phyloP scores from a whole-genome alignment of 2,888 invertebrate genomes.

The Drosophila niveifrons region DNA sequence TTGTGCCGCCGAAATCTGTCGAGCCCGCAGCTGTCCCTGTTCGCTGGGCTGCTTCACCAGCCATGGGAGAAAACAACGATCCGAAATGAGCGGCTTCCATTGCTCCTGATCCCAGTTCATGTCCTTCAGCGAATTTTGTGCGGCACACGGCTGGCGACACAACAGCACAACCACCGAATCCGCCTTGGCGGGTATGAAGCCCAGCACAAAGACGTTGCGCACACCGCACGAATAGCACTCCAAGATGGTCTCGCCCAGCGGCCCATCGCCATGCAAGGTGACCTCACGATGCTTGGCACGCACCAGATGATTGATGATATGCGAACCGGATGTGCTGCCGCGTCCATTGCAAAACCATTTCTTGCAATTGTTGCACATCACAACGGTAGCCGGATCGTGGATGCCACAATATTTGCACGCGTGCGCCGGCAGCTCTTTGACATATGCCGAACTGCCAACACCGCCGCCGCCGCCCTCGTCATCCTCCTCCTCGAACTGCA shows the following conservation, averaged over 20 bases:
- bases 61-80: constrained; percentile 98
- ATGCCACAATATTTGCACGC: constrained; percentile 99
- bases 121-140: constrained; percentile 98
- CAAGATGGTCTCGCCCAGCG: constrained; percentile 97
- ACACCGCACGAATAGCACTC: constrained; percentile 99
- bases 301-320: constrained; percentile 99
- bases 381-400: constrained; percentile 90
- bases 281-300: constrained; percentile 99
- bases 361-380: constrained; percentile 99
- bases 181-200: constrained; percentile 99
- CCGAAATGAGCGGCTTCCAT: constrained; percentile 99
- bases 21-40: constrained; percentile 96
- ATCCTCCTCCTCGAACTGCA: constrained; percentile 90
- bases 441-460: constrained; percentile 90
- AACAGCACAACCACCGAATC: constrained; percentile 98
- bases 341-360: constrained; percentile 99
- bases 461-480: constrained; percentile 94
- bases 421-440: constrained; percentile 95
- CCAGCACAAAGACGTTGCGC: constrained; percentile 98
- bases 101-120: constrained; percentile 99
- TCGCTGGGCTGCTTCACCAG: constrained; percentile 98
- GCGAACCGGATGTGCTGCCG: constrained; percentile 98
- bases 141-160: constrained; percentile 99
- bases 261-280: constrained; percentile 98
- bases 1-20: constrained; percentile 98